Evolutionary conservation across 2,797 vertebrate genomes (phyloP), one percentile per base, ranked within the genome.

Genomic region (Myripristis jacobus): DNA sequence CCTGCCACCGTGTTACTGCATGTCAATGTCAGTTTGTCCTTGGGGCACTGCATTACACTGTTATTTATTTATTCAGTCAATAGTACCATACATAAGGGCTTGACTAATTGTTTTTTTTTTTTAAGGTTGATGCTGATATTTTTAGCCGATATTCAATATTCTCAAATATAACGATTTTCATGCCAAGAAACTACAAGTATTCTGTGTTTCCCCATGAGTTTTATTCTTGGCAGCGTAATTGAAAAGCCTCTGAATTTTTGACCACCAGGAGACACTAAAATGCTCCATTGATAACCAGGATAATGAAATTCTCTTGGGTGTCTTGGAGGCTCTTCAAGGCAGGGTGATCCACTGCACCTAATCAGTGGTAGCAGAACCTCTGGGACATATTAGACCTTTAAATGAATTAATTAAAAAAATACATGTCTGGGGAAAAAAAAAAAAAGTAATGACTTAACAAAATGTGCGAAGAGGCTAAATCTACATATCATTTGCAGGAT

Each of bases 251-350:
- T 75, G 31, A 56, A 62, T 62, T 72, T 72, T 22, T 53, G 46
- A 25, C 31, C 36, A 15, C 38, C 57, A 22, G 31, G n/a, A 1
- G 48, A 63, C 63, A 59, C 60, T 77, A 73, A 76, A 66, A 70
- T 3, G 43, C 68, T 47, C 43, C 64, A 66, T 81, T 82, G 65
- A 67, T 59, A 77, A 55, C 67, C 21, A 1, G 50, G 51, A 56
- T 62, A 70, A 73, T 75, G 24, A 69, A 56, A 56, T 18, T 24
- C 57, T 73, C 41, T 54, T 44, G 29, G 50, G 75, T 57, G 55
- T 52, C 19, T 59, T 48, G 3, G 61, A 27, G 56, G 38, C 19
- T 34, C 47, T 22, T 73, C n/a, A 4, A 13, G 51, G 46, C 51
- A 47, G 38, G 43, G 27, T 43, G 66, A 59, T 63, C 47, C 24